These are phyloP conservation scores for Callorhinus ursinus DNA, from an alignment of 2,113 vertebrate species.

Conservation along the genomic window DNA sequence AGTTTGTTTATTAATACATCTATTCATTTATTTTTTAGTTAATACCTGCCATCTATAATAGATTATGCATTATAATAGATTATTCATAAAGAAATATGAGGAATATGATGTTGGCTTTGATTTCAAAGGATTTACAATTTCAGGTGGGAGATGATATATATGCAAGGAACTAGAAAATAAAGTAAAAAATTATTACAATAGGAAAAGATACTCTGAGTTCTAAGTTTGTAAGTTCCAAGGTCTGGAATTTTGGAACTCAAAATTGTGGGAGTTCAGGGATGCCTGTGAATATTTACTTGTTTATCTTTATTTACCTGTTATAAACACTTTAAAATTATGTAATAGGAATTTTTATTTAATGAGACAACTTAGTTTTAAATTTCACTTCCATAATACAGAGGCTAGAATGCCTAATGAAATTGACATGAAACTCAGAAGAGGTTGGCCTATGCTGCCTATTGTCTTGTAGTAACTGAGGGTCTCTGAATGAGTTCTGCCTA, in stretches of 20 bases:
- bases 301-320: slow-evolving; percentile 31
- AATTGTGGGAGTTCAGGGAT: neutral
- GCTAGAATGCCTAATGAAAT: neutral
- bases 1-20: neutral
- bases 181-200: neutral
- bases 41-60: neutral
- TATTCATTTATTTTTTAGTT: slow-evolving; percentile 27
- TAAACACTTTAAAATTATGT: neutral
- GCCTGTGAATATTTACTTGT: neutral
- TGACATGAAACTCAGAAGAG: neutral
- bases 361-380: neutral
- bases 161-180: neutral
- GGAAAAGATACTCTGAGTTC: neutral
- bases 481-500: neutral
- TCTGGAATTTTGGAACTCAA: neutral
- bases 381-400: neutral
- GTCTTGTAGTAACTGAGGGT: neutral
- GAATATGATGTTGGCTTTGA: neutral
- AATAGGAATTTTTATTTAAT: neutral
- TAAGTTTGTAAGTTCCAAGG: neutral
- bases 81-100: neutral
- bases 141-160: neutral
- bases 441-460: neutral
- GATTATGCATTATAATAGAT: neutral
- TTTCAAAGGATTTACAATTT: slow-evolving; percentile 34